Evolutionary conservation across 2,113 vertebrate species (phyloP), one percentile per base, ranked within the genome.

Genomic region (Cardinalis cardinalis): DNA sequence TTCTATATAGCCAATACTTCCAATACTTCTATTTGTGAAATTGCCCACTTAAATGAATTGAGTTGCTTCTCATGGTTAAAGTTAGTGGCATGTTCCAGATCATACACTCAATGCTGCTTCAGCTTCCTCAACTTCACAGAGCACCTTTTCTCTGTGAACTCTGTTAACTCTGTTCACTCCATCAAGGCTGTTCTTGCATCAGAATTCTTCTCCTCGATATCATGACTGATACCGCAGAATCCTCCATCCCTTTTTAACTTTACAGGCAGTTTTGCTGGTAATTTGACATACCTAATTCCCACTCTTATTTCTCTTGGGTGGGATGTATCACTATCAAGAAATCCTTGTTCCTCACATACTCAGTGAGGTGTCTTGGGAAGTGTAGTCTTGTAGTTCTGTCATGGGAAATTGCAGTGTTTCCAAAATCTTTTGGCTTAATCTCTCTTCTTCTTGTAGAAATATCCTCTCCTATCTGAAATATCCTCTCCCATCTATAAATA

Each of bases 141-240:
- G 28, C 26, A 46, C 23, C 49, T 88, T 74, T 87, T 65, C 28
- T 52, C 28, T 29, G 28, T 29, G 28, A 52, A 29, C 28, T 29
- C 26, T 48, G 12, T 48, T 23, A 48, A 24, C 46, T 48, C 48
- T 63, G 12, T 48, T 76, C 64, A 55, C 38, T 93, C 26, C 28
- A 6, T 81, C 36, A 14, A 43, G 36, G n/a, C 24, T 48, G 85
- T 87, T 83, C 31, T 66, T 56, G 15, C 20, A 70, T 73, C 29
- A 71, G n/a, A 89, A 59, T 87, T 93, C 51, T 52, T 88, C 43
- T 86, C 38, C 61, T 84, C 85, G 61, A 65, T 51, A 55, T 90
- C 38, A 7, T 53, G 61, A 78, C 52, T 90, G 77, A 26, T 72
- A 69, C 15, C 19, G 72, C 44, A 60, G 41, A 77, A 60, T 73